Base-by-base conservation (phyloP, 2,797 vertebrate species). In the Pyrrhura leucotis region DNA sequence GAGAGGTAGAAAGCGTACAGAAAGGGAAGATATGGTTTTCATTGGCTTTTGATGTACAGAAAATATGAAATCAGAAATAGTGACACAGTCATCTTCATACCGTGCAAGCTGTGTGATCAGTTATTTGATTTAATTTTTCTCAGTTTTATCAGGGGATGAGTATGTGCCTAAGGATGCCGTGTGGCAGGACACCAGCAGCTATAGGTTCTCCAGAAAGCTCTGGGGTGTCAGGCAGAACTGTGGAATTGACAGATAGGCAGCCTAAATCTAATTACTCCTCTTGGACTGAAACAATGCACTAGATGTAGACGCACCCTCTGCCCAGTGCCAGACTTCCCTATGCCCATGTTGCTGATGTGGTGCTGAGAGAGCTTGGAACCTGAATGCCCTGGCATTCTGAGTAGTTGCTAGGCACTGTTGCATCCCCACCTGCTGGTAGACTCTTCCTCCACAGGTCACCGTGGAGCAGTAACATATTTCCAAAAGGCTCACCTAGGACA, bases 251-350 rank as follows among this genome's bases (percentile, higher is more conserved):
- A 3, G 54, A 40, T 3, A 15, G 13, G 54, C 72, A 53, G 54
- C 54, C 14, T 37, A 62, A 61, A 77, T 33, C 3, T 0, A 56
- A 50, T 61, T 39, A 35, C 35, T 71, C 8, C n/a, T 63, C 40
- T 67, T 56, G 25, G 58, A 39, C 40, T 67, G 47, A 66, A 72
- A 29, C 35, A 53, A 14, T 29, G 15, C 44, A 14, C 26, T 45
- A 14, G 15, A 28, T 44, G 31, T 40, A 50, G 29, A 16, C 35
- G 23, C 25, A 39, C 51, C 23, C 44, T 39, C 39, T 72, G 37
- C 26, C 42, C 45, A 42, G 3, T 0, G 0, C 50, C 35, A 69
- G 14, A 48, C 6, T 23, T 65, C 39, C n/a, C 23, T 39, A 5
- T 19, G 58, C 22, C 20, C 0, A 0, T 2, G 2, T 35, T 66